Evolutionary conservation across 2,797 vertebrate species (phyloP), one percentile per base, ranked within the genome.

Genomic region (Cygnus olor): DNA sequence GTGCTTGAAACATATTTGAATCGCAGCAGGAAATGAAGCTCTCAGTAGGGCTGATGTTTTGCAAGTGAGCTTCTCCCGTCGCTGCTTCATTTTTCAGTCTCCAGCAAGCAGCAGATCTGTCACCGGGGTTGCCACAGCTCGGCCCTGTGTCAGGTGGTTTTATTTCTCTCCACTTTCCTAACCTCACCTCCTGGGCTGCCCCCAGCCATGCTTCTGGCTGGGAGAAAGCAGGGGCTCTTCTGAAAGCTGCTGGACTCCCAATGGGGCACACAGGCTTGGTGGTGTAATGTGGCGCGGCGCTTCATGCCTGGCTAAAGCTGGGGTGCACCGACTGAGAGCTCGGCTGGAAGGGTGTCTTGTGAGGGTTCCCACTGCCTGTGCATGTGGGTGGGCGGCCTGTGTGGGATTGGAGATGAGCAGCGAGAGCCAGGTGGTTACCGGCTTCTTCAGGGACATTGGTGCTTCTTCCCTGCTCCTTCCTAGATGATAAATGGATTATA

Each of bases 81-180:
- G 10, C 36, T 42, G 51, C 53, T 63, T 66, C 60, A 53, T 44
- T 88, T 36, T 81, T 65, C 32, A 25, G 30, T 36, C 57, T 70
- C 49, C 49, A 6, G 45, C 0, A 1, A 44, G 73, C 36, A 74
- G 65, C 69, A 18, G 80, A 10, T 1, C 21, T 22, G 12, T 64
- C 42, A 12, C 27, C 5, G 14, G 28, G 12, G 19, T 32, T 82
- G 38, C 74, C 82, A 11, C 32, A 83, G 44, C 64, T 89, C 80
- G 53, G 34, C 40, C 68, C 42, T 80, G 38, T 42, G 79, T 20
- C 27, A 0, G 5, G 11, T 0, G 0, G 0, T 74, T 83, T 83
- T 36, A 24, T 80, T 88, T 84, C 82, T 81, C 73, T 8, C 24
- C 61, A n/a, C 69, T 38, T 72, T 90, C 2, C 0, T 56, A 49